Evolutionary conservation across 2,888 invertebrate species (phyloP), one percentile per base, ranked within the genome.

Genomic region (Abrostola triplasia): DNA sequence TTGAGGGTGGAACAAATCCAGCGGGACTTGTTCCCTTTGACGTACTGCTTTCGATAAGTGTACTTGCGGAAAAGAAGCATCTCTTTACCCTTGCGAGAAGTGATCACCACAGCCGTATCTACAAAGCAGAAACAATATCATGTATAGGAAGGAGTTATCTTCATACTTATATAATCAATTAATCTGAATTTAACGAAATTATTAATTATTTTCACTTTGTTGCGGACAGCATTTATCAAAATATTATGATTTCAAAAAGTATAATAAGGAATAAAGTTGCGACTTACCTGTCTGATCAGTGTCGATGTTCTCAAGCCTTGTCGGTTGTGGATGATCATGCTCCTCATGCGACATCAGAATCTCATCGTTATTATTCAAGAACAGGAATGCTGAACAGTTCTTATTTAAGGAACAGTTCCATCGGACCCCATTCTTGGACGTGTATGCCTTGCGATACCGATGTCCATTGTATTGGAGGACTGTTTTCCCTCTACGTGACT

Each of bases 1-100:
- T 93, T 94, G 59, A 84, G 64, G 0, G 90, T 94, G 10, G 94
- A 93, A 60, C 94, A 94, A 0, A 91, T 88, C 94, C 94, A 94
- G 35, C 94, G 88, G 6, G 84, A 73, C 38, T 84, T 86, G 6
- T 80, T 77, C 0, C 70, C 70, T 48, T 86, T 90, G 5, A 75
- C 72, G 72, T 94, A 93, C 52, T 93, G 92, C 67, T 88, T 91
- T 2, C 93, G 85, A 63, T 94, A 94, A 0, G 94, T 94, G 63
- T 85, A 93, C 53, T 88, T 84, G 1, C 89, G 87, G 75, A 90
- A 92, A 5, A 94, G 83, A 0, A 94, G 84, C 84, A 94, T 92
- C 65, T 93, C 90, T 70, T 89, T 93, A 11, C 93, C 93, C 82
- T 93, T 93, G 0, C 94, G 86, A 5, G 94, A 94, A 36, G 90